Evolutionary conservation across 2,888 invertebrate genomes (phyloP), one percentile per base, ranked within the genome.

Genomic region (Erebia palarica): DNA sequence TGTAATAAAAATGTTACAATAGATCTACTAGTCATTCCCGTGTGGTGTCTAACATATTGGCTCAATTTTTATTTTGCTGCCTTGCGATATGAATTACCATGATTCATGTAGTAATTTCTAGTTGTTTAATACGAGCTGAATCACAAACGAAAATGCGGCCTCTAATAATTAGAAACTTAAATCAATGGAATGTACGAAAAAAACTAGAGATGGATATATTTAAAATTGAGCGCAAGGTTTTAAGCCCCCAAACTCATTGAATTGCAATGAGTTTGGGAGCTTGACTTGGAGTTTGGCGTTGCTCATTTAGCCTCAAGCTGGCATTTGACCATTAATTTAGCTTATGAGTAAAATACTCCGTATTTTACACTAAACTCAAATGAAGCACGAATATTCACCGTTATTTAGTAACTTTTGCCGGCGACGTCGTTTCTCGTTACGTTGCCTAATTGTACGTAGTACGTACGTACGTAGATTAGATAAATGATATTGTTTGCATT

Each of bases 401-500:
- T 7, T 14, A 16, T 47, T 63, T 21, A 18, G 63, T 55, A 13
- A 57, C 18, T 16, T 55, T 66, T 55, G 53, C 1, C 42, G 8
- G 13, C 53, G 49, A 42, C 53, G 16, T 44, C 13, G 16, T 9
- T 16, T 16, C 63, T 5, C 44, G 9, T 55, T 42, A 60, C 42
- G 44, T 69, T 68, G 44, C 64, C 68, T 70, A 70, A 72, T 72
- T 72, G 53, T 53, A 67, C 63, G 53, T 64, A 64, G 59, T 21
- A 13, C 13, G 13, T 47, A 11, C 47, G 7, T 36, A 71, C 66
- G 58, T 44, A 66, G 74, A 72, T 72, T 68, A 70, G 74, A 72
- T 72, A 72, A 63, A 67, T 49, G 36, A 65, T 58, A 57, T 63
- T 73, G 66, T 65, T 64, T 58, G 59, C 53, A 44, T 68, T 68